Conservation (phyloP, 2,888 invertebrate species). For the Petrolisthes cinctipes region DNA sequence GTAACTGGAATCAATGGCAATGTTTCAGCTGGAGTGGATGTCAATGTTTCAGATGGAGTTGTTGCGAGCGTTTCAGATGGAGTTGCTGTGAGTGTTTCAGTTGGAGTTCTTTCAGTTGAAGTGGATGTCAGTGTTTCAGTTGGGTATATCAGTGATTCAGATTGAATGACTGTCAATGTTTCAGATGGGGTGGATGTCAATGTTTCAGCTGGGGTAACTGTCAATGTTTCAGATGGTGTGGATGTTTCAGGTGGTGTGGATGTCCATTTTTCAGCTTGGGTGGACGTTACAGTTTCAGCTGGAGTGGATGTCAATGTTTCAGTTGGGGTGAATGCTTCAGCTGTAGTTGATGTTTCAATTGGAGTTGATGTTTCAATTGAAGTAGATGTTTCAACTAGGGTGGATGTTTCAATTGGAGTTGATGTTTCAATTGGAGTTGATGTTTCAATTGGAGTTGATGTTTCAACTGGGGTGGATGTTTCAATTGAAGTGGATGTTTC, state of each 20-base stretch:
- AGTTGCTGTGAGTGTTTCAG: not conserved
- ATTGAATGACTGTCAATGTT: too few relatives aligned
- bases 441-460: too few relatives aligned
- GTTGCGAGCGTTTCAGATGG: not conserved
- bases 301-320: too few relatives aligned
- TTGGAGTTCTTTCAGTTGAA: not conserved
- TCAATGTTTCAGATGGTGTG: not conserved
- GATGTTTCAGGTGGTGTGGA: not conserved
- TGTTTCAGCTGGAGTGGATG: not conserved
- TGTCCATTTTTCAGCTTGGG: not conserved
- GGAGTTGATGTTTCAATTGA: too few relatives aligned
- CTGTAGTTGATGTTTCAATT: too few relatives aligned
- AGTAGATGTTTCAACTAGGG: too few relatives aligned
- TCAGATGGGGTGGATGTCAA: too few relatives aligned
- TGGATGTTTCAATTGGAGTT: too few relatives aligned
- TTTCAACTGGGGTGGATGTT: too few relatives aligned
- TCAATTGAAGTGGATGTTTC: too few relatives aligned
- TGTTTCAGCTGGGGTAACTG: not conserved
- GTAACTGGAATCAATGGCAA: not conserved
- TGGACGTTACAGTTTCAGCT: not conserved
- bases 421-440: too few relatives aligned
- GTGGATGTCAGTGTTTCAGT: not conserved
- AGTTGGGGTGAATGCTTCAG: too few relatives aligned
- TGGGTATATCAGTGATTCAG: not conserved
- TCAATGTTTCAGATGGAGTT: not conserved